phyloP scores from a whole-genome alignment of 2,113 vertebrate genomes.

The Notarius lentiginosus region DNA sequence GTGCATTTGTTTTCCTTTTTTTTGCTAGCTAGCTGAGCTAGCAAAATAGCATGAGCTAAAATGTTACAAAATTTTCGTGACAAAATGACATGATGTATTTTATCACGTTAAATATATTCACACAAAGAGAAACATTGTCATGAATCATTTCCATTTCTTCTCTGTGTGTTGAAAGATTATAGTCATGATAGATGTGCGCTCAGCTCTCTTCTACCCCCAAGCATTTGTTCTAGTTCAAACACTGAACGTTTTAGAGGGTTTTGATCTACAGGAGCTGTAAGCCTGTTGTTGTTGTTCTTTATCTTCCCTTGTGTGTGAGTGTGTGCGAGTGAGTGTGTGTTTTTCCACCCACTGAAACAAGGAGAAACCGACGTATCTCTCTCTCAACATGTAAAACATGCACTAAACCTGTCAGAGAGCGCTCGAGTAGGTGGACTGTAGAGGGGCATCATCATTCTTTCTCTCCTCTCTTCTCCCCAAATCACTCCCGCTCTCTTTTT shows the following conservation, averaged over 20 bases:
- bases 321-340: not conserved
- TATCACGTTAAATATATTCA: not conserved
- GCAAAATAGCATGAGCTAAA: not conserved
- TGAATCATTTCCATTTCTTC: not conserved
- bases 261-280: not conserved
- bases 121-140: not conserved
- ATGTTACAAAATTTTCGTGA: not conserved
- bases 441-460: not conserved
- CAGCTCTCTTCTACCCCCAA: not conserved
- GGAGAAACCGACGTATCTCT: not conserved
- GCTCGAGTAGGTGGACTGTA: slow-evolving; percentile 9
- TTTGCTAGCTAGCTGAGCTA: not conserved
- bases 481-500: not conserved
- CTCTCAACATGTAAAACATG: slow-evolving; percentile 18
- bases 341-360: not conserved
- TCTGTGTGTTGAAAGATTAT: not conserved
- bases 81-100: not conserved
- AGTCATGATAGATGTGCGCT: not conserved
- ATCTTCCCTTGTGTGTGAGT: not conserved
- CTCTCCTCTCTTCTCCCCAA: not conserved
- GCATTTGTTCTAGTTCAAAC: not conserved
- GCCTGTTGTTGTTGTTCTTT: not conserved
- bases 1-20: not conserved
- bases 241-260: not conserved
- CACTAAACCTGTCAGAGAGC: not conserved